Base-by-base conservation (phyloP, 1,140 invertebrate species). In the Diuraphis noxia region DNA sequence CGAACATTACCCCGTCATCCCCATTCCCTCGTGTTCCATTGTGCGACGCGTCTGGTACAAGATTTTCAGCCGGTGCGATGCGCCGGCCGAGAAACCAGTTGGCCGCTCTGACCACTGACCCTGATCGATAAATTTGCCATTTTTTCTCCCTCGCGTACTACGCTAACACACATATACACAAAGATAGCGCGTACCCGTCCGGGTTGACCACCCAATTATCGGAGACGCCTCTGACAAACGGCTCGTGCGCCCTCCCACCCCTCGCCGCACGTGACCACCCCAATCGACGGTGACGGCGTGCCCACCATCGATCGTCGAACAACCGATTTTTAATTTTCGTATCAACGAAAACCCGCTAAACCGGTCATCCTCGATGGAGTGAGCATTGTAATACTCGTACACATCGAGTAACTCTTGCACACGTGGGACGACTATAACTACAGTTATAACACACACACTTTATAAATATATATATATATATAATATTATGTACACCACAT, bases 151-250 rank as follows among this genome's bases (percentile, higher is more conserved):
- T 41, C 13, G 40, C 40, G 38, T 2, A 8, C 36, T 17, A 46
- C 10, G 43, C 43, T 46, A 36, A 23, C 36, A 52, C 40, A 25
- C 30, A 38, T 8, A 40, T n/a, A 9, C 13, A 9, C 30, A 63
- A 10, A 72, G 25, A 56, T 56, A 56, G 30, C 6, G 56, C 30
- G 3, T 72, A 72, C 56, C 13, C 21, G 46, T 49, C 46, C 85
- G 86, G 85, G 85, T 87, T 40, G 52, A 89, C 88, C 88, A n/a
- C n/a, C 77, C 89, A 91, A 91, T 91, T 91, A 91, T n/a, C 89
- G 34, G 43, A 91, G 89, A 91, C 89, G 89, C 89, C 89, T 91
- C 77, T 49, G 77, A 81, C 89, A 40, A 90, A 25, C 88, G 56
- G 88, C 88, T 43, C 56, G 72, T 46, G 41, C 43, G 4, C 34